phyloP scores from a whole-genome alignment of 1,140 invertebrate genomes.

The Camponotus pennsylvanicus region DNA sequence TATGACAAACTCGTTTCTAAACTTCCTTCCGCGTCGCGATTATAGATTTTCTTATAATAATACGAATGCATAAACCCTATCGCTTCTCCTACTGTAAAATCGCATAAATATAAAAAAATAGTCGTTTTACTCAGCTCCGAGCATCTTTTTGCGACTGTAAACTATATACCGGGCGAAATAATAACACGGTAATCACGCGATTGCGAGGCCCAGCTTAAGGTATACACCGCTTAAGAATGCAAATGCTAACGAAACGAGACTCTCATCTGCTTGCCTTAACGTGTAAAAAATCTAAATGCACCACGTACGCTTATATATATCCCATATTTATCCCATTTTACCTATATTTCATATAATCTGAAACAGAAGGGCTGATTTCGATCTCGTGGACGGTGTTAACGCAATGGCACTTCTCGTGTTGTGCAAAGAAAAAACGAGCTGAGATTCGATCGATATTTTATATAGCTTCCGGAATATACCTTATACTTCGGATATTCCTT shows the following conservation, averaged over 20 bases:
- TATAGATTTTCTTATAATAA: not conserved
- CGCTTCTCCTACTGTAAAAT: not conserved
- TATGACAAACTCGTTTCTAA: constrained; percentile 7
- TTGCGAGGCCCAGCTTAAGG: constrained; percentile 38
- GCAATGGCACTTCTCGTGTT: not conserved
- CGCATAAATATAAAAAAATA: constrained; percentile 61
- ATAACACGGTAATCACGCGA: constrained; percentile 26
- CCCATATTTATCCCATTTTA: constrained; percentile 45
- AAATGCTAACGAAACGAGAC: constrained; percentile 69
- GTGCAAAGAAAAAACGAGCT: not conserved
- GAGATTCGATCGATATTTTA: not conserved
- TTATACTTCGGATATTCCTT: not conserved
- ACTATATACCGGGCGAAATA: constrained; percentile 45
- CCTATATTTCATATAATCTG: constrained; percentile 49
- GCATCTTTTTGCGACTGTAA: constrained; percentile 41
- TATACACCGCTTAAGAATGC: constrained; percentile 57
- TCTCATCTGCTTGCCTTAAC: constrained; percentile 62
- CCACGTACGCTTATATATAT: constrained; percentile 60
- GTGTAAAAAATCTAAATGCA: constrained; percentile 82
- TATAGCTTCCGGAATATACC: too few species aligned
- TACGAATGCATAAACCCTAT: constrained; percentile 9
- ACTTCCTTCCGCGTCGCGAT: not conserved
- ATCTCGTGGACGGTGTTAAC: not conserved
- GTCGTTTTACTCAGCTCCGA: constrained; percentile 66
- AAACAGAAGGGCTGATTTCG: constrained; percentile 34